Evolutionary conservation across 2,113 vertebrate genomes (phyloP).

Genomic region (Cynopterus brachyotis): DNA sequence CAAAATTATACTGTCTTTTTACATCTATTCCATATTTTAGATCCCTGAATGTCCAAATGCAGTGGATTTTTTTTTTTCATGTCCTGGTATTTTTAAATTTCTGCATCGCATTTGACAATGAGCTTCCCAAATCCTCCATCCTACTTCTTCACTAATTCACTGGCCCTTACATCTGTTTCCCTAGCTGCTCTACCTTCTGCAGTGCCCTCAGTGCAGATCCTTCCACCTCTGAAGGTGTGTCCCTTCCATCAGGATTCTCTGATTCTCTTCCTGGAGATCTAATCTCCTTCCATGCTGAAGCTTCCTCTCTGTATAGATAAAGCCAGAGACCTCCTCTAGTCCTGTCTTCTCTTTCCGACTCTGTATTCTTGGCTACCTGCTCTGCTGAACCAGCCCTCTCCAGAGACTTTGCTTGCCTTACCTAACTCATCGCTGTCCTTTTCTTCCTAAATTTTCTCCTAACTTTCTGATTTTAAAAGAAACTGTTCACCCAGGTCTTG

Average conservation of each 20-base stretch:
- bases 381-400: neutral
- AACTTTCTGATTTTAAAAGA: neutral
- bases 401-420: neutral
- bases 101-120: neutral
- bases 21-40: neutral
- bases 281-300: neutral
- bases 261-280: neutral
- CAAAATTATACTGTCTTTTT: neutral
- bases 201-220: accelerated
- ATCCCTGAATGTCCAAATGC: neutral
- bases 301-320: neutral
- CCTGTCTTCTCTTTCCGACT: neutral
- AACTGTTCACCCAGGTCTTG: neutral
- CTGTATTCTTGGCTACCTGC: neutral
- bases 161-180: neutral
- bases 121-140: neutral
- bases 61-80: neutral
- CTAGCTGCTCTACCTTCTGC: neutral
- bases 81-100: neutral
- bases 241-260: neutral
- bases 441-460: neutral
- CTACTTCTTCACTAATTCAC: neutral
- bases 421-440: neutral
- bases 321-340: neutral
- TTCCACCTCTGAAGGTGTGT: neutral